A percentile compares a stretch with the other conserved stretches of the same genome.
Conservation (phyloP, 2,888 invertebrate genomes). For the Boloria selene region DNA sequence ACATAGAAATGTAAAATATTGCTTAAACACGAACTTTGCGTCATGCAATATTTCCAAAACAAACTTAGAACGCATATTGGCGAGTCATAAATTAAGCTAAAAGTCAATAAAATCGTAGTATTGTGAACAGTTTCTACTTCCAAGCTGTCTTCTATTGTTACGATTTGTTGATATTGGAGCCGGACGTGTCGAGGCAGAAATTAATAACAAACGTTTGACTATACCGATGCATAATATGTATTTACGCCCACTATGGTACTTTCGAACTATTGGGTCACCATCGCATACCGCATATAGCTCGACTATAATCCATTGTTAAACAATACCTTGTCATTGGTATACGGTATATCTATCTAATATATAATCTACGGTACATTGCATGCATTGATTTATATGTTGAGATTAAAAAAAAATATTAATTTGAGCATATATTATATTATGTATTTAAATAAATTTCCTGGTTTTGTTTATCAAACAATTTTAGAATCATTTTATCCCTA, state of each 20-base stretch:
- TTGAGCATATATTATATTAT: constrained; percentile 21
- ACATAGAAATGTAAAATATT: not conserved
- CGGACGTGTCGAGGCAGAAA: constrained; percentile 41
- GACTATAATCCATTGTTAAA: constrained; percentile 50
- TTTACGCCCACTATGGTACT: constrained; percentile 41
- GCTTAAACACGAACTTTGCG: not conserved
- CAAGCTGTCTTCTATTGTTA: constrained; percentile 6
- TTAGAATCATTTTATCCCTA: too few species aligned
- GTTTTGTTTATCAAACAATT: too few species aligned
- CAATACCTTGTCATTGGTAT: constrained; percentile 32
- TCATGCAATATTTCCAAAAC: constrained; percentile 8
- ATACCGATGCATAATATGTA: constrained; percentile 28
- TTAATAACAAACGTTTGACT: constrained; percentile 48
- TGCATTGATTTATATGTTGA: constrained; percentile 11
- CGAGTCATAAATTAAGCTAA: not conserved
- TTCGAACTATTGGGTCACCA: constrained; percentile 58
- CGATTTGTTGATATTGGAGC: constrained; percentile 45
- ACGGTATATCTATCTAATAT: too few species aligned
- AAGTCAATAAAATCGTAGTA: constrained; percentile 2
- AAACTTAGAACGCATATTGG: not conserved
- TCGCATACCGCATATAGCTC: constrained; percentile 48
- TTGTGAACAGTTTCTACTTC: constrained; percentile 7
- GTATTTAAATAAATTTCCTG: too few species aligned
- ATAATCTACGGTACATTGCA: constrained; percentile 22
- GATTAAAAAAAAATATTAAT: not conserved